Evolutionary conservation across 2,113 vertebrate genomes (phyloP).

Genomic region (Rafetus swinhoei): DNA sequence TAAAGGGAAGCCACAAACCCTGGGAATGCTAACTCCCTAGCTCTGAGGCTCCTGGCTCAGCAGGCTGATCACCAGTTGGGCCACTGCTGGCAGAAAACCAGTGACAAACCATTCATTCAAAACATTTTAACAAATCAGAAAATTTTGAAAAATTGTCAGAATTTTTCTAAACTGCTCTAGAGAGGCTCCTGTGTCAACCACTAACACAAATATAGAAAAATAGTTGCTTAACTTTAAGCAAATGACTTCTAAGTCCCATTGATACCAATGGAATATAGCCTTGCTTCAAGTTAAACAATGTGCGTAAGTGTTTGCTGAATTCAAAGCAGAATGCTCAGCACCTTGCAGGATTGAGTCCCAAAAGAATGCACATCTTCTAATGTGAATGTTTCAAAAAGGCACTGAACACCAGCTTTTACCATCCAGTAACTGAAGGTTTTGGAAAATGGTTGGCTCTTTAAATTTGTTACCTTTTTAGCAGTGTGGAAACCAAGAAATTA

Average conservation of each 20-base stretch:
- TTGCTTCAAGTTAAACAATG: neutral
- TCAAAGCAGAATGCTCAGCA: neutral
- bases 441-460: neutral
- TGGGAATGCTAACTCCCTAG: neutral
- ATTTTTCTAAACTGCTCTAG: neutral
- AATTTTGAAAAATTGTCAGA: neutral
- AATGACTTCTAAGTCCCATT: neutral
- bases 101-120: neutral
- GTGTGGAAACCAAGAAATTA: neutral
- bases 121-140: neutral
- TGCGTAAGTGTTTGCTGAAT: neutral
- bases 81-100: neutral
- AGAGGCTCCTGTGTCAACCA: neutral
- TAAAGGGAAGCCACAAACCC: too few species aligned
- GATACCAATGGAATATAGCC: neutral
- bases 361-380: neutral
- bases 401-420: neutral
- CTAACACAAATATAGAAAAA: neutral
- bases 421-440: neutral
- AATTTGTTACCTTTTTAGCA: neutral
- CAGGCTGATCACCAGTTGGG: neutral
- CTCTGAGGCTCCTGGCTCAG: neutral
- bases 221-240: neutral
- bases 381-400: neutral
- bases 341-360: neutral